phyloP scores from a whole-genome alignment of 1,140 invertebrate species.

The Nomia melanderi region DNA sequence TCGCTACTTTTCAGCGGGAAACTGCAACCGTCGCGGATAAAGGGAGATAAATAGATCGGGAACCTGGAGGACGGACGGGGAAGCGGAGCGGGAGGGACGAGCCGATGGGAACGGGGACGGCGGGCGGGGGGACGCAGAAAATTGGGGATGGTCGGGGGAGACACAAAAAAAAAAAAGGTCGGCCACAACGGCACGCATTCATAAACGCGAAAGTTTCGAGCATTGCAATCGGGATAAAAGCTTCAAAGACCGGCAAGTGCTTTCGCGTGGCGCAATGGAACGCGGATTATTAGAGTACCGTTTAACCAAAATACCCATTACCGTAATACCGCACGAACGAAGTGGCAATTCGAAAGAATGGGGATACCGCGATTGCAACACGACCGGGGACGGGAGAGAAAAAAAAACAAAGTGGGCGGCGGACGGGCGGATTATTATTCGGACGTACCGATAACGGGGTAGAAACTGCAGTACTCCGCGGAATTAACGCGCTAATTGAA shows the following conservation, averaged over 20 bases:
- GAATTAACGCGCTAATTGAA: constrained; percentile 4
- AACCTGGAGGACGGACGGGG: too few relatives aligned
- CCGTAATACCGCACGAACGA: constrained; percentile 17
- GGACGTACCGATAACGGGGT: not conserved
- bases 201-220: constrained; percentile 37
- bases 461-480: not conserved
- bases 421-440: constrained; percentile 16
- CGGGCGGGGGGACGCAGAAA: too few relatives aligned
- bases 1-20: constrained; percentile 33
- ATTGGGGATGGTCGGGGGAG: too few relatives aligned
- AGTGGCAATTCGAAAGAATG: constrained; percentile 31
- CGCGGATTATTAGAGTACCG: constrained; percentile 30
- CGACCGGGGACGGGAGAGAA: not conserved
- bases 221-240: constrained; percentile 48
- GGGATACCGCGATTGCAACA: not conserved
- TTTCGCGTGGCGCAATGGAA: constrained; percentile 30
- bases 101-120: too few relatives aligned
- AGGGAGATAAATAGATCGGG: constrained; percentile 8
- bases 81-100: too few relatives aligned
- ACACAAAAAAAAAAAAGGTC: not conserved
- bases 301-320: constrained; percentile 52
- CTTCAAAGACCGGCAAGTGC: constrained; percentile 41
- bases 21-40: constrained; percentile 9
- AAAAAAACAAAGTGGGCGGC: too few relatives aligned
- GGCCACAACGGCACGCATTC: constrained; percentile 16